Evolutionary conservation across 92 coral and sea anemone species (phyloP).

Genomic region (Phenganax stokvisi): DNA sequence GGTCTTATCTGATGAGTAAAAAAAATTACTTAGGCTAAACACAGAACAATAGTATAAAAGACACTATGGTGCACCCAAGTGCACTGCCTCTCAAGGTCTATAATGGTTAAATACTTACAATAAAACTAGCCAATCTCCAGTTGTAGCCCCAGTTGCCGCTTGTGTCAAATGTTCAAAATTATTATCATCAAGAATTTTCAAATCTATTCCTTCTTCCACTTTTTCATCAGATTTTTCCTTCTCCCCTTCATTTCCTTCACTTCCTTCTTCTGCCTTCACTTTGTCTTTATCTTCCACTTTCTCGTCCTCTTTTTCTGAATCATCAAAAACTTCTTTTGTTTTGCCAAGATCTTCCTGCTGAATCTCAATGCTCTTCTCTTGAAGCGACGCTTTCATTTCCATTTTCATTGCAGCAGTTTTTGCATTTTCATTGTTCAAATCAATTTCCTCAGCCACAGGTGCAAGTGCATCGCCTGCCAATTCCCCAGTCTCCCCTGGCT

Average conservation of each 20-base stretch:
- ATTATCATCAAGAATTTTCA: constrained; percentile 64
- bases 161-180: constrained; percentile 91
- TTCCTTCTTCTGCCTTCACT: neutral
- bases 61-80: too few relatives aligned
- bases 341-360: constrained; percentile 12
- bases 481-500: neutral
- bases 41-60: too few relatives aligned
- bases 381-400: neutral
- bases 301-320: neutral
- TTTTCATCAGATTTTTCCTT: neutral
- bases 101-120: constrained; percentile 58
- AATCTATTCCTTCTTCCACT: constrained; percentile 32
- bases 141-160: constrained; percentile 94
- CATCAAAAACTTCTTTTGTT: constrained; percentile 1
- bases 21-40: too few relatives aligned
- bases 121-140: constrained; percentile 94
- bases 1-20: too few relatives aligned
- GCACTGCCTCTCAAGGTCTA: neutral
- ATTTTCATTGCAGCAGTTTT: neutral
- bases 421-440: neutral
- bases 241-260: neutral
- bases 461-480: neutral
- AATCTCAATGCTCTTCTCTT: neutral
- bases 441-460: neutral
- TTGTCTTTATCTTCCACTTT: neutral